Evolutionary conservation across 1,140 invertebrate genomes (phyloP).

Genomic region (Eueides isabella): DNA sequence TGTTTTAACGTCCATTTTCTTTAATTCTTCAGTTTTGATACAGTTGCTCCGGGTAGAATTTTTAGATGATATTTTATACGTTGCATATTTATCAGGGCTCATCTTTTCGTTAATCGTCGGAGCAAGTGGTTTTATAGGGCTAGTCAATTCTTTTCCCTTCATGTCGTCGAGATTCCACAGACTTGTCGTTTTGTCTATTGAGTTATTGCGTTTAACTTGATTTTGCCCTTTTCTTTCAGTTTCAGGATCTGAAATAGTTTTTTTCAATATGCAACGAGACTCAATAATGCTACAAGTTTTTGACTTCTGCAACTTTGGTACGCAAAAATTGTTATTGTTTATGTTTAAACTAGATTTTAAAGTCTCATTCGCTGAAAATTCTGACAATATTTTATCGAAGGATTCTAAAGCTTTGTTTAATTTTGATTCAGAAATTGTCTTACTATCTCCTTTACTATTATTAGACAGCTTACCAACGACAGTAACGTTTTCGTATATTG

Average conservation of each 20-base stretch:
- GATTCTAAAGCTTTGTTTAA: conserved; percentile 84
- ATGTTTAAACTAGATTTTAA: conserved; percentile 50
- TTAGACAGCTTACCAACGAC: conserved; percentile 63
- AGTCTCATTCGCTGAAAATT: conserved; percentile 70
- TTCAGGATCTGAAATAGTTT: conserved; percentile 71
- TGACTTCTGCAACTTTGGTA: conserved; percentile 83
- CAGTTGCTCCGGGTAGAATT: conserved; percentile 57
- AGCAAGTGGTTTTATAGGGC: conserved; percentile 68
- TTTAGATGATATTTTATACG: conserved; percentile 79
- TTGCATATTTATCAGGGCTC: conserved; percentile 77
- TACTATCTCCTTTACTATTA: conserved; percentile 41
- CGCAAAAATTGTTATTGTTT: conserved; percentile 61
- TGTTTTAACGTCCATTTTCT: conserved; percentile 80
- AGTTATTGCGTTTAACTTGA: conserved; percentile 70
- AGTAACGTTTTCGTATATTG: conserved; percentile 74
- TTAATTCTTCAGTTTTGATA: conserved; percentile 73
- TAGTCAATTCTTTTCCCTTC: conserved; percentile 76
- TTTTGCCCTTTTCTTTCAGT: conserved; percentile 57
- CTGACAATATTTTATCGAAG: conserved; percentile 85
- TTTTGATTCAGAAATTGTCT: conserved; percentile 76
- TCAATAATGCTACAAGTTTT: conserved; percentile 86
- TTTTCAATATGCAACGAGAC: conserved; percentile 84
- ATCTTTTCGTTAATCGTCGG: conserved; percentile 65
- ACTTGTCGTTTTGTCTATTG: conserved; percentile 80
- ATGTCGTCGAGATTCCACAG: conserved; percentile 82